Conservation (phyloP, 2,113 vertebrate species). For the Cacatua alba region DNA sequence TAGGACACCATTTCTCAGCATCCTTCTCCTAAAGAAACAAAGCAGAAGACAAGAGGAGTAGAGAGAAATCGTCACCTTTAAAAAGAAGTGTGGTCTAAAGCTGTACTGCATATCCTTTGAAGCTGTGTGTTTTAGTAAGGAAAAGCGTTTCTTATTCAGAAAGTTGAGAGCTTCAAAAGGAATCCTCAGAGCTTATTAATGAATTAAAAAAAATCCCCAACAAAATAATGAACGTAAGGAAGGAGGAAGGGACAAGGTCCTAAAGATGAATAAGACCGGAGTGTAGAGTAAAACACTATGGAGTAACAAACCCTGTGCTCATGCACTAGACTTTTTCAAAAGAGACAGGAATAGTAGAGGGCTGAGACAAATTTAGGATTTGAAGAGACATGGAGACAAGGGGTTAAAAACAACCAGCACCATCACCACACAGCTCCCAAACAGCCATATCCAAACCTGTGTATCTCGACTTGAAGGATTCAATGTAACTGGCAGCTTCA, state of each 20-base stretch:
- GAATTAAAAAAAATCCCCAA: neutral
- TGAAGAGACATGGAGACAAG: neutral
- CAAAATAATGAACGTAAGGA: neutral
- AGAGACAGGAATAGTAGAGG: neutral
- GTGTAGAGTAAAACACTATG: neutral
- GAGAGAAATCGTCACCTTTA: neutral
- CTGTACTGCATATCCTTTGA: neutral
- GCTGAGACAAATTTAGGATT: neutral
- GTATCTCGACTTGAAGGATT: slow-evolving; percentile 95
- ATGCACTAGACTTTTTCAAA: neutral
- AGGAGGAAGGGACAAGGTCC: neutral
- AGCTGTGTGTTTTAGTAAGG: neutral
- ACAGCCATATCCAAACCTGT: slow-evolving; percentile 76
- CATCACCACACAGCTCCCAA: neutral
- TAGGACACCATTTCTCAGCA: neutral
- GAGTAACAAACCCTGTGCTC: neutral
- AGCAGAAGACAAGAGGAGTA: neutral
- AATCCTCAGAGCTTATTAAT: neutral
- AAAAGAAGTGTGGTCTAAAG: neutral
- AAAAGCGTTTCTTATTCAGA: neutral
- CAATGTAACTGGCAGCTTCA: slow-evolving; percentile 90
- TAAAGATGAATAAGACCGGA: neutral
- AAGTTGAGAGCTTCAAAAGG: neutral
- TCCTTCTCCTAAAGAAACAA: neutral
- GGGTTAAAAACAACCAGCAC: neutral